Evolutionary conservation across 2,888 invertebrate species (phyloP).

Genomic region (Hoplodrina blanda): DNA sequence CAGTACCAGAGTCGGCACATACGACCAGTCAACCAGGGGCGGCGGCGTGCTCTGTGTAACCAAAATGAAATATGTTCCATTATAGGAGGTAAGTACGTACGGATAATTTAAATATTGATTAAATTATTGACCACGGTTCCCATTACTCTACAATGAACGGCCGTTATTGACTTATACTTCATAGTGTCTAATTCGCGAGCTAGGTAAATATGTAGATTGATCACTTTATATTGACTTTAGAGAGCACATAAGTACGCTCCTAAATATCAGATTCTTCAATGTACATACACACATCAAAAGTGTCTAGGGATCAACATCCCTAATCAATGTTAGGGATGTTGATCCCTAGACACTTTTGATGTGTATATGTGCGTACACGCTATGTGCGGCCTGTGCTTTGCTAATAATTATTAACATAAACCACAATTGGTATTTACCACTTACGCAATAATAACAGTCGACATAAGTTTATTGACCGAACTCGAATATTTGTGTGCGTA

Average conservation of each 20-base stretch:
- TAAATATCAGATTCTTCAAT: neutral
- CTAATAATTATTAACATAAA: constrained; percentile 9
- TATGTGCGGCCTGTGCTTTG: neutral
- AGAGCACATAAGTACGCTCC: neutral
- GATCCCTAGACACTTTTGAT: too few relatives aligned
- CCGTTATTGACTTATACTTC: too few relatives aligned
- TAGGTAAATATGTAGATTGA: neutral
- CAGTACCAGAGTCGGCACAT: constrained; percentile 83
- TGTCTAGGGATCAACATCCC: too few relatives aligned
- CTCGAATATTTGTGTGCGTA: constrained; percentile 29
- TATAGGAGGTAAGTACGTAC: constrained; percentile 1
- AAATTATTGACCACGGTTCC: neutral
- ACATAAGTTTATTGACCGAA: constrained; percentile 44
- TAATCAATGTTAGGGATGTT: too few relatives aligned
- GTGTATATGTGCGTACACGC: neutral
- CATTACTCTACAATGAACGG: neutral
- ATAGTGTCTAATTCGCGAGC: neutral
- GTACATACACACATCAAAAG: too few relatives aligned
- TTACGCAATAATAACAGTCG: constrained; percentile 12
- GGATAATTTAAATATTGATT: neutral
- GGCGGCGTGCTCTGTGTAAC: constrained; percentile 77
- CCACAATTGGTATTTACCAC: neutral
- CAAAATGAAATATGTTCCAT: constrained; percentile 7
- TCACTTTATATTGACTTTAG: too few relatives aligned
- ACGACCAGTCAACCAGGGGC: constrained; percentile 85